These are phyloP conservation scores for Heliconius ismenius DNA, from an alignment of 2,888 invertebrate species.

Conservation along the genomic window DNA sequence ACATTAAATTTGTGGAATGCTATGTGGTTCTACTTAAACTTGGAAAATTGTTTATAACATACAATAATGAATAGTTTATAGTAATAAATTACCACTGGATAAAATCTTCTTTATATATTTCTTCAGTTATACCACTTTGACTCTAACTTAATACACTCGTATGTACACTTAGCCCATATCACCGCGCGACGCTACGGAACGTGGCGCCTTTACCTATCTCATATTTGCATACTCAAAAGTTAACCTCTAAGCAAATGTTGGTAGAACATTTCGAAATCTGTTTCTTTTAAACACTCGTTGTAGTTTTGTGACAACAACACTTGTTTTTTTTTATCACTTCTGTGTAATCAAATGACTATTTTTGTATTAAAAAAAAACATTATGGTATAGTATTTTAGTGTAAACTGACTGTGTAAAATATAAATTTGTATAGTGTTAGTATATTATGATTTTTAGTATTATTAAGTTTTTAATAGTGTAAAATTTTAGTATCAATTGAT, in stretches of 20 bases:
- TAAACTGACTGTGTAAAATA: neutral
- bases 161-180: conserved; percentile 10
- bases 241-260: conserved; percentile 14
- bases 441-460: too few species aligned
- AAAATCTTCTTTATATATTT: neutral
- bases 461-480: neutral
- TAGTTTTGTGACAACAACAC: neutral
- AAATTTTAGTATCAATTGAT: neutral
- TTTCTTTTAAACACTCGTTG: neutral
- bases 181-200: neutral
- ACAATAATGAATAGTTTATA: too few species aligned
- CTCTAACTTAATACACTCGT: neutral
- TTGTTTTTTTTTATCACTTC: neutral
- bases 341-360: neutral
- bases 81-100: too few species aligned
- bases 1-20: too few species aligned
- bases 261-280: neutral
- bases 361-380: neutral
- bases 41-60: too few species aligned
- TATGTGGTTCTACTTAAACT: too few species aligned
- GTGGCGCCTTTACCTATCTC: conserved; percentile 21
- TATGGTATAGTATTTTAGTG: neutral
- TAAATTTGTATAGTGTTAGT: neutral
- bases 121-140: neutral
- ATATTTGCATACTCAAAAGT: conserved; percentile 12